Evolutionary conservation across 2,888 invertebrate genomes (phyloP), one percentile per base, ranked within the genome.

Genomic region (Notocelia uddmanniana): DNA sequence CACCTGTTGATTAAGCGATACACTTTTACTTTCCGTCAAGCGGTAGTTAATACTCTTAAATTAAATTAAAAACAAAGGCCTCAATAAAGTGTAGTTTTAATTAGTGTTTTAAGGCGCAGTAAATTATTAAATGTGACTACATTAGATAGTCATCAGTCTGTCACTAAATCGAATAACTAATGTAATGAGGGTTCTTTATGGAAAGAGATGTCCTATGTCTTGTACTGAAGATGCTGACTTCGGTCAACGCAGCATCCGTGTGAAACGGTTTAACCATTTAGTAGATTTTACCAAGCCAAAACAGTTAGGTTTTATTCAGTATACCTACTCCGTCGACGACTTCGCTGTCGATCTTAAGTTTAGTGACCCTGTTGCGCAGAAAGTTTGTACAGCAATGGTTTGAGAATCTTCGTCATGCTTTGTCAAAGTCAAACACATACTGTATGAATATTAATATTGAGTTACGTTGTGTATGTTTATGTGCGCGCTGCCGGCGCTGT

Each of bases 291-390:
- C 48, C 50, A 37, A 62, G 21, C 37, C 37, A 26, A 59, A 72
- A 72, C 67, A 68, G 72, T 72, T 72, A 72, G 55, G 45, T 72
- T 67, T 67, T 72, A 68, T 72, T 68, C 72, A 60, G 60, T 48
- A 55, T 55, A 41, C 31, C 31, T 31, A 6, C 55, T 57, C 79
- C 79, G 79, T 79, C 79, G 79, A 76, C 77, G 81, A 82, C 80
- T 78, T 80, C 80, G 80, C 76, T 76, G 82, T 80, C 79, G 78
- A 80, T 82, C 78, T 81, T 79, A 75, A 81, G 84, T 84, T 83
- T 81, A 83, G 76, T 83, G 84, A 84, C 84, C 84, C 79, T 74
- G 76, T 78, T 75, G 74, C 69, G 75, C 79, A 79, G 80, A 78
- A 81, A 75, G 76, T 78, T 79, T 79, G 76, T 79, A 79, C 77